phyloP scores from a whole-genome alignment of 2,888 invertebrate genomes.

The Temnothorax rugatulus region DNA sequence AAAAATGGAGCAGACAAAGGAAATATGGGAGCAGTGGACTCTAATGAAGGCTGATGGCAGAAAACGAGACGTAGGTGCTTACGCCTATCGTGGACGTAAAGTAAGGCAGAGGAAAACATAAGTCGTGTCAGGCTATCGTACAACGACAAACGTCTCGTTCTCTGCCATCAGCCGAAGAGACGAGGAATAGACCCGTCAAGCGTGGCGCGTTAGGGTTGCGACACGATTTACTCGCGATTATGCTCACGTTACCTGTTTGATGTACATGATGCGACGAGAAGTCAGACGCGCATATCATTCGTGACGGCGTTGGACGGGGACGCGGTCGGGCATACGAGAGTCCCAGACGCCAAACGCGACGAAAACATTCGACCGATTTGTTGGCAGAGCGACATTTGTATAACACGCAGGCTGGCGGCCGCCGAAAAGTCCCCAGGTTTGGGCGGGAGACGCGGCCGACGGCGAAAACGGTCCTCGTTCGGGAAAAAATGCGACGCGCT shows the following conservation, averaged over 20 bases:
- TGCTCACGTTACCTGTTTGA: slow-evolving; percentile 79
- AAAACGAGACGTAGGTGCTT: no score
- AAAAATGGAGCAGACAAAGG: background rate
- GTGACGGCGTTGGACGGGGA: slow-evolving; percentile 41
- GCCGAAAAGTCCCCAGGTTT: slow-evolving; percentile 73
- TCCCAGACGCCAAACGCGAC: slow-evolving; percentile 57
- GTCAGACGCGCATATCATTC: slow-evolving; percentile 56
- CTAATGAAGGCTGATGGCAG: background rate
- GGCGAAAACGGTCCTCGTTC: no score
- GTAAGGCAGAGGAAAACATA: no score
- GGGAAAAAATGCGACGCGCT: no score
- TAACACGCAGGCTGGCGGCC: slow-evolving; percentile 53
- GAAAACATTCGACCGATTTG: slow-evolving; percentile 66
- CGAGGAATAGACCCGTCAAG: slow-evolving; percentile 43
- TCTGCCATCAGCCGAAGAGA: no score
- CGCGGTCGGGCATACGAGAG: slow-evolving; percentile 22
- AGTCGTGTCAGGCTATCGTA: no score
- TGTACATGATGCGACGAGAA: slow-evolving; percentile 77
- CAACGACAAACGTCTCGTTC: no score
- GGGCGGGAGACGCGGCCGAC: slow-evolving; percentile 74
- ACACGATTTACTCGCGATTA: background rate
- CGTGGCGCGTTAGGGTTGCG: background rate
- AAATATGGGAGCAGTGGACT: slow-evolving; percentile 23
- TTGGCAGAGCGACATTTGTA: slow-evolving; percentile 72
- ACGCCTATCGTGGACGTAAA: no score